Percentiles rank a stretch among this genome's conserved stretches.
These are phyloP conservation scores for Rattus norvegicus DNA, from an alignment of 2,113 vertebrate genomes.

Conservation along the genomic window DNA sequence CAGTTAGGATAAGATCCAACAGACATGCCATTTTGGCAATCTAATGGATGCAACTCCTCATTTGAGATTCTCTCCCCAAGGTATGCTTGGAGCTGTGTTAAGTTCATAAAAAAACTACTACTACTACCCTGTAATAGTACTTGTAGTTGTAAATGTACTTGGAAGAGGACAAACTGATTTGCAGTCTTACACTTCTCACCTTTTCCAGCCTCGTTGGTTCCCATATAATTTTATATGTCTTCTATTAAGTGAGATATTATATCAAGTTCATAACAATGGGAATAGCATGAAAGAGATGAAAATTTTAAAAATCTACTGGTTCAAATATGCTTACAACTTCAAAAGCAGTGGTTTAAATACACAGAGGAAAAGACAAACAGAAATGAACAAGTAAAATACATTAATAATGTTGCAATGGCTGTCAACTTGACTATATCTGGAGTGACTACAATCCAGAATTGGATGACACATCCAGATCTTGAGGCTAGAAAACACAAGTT, in stretches of 20 bases:
- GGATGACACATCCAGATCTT: no score
- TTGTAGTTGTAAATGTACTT: not conserved
- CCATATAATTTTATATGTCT: not conserved
- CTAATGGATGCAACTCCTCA: not conserved
- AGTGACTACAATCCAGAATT: no score
- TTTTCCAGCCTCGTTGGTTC: not conserved
- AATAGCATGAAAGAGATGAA: not conserved
- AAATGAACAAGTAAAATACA: not conserved
- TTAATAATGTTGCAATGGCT: not conserved
- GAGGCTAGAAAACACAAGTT: no score
- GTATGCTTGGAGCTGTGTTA: not conserved
- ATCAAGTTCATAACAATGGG: not conserved
- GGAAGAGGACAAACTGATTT: not conserved
- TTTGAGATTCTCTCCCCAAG: not conserved
- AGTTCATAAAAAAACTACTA: not conserved
- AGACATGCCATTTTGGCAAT: not conserved
- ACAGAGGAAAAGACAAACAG: not conserved
- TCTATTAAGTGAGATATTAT: not conserved
- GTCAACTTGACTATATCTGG: no score
- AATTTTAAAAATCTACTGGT: not conserved
- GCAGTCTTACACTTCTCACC: fast-evolving
- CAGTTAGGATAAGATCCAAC: not conserved
- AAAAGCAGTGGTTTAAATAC: not conserved
- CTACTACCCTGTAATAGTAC: not conserved
- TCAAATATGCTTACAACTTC: not conserved